A percentile compares a stretch with the other conserved stretches of the same genome.
Evolutionary conservation across 2,888 invertebrate genomes (phyloP).

Genomic region (Quadroppia sp.): DNA sequence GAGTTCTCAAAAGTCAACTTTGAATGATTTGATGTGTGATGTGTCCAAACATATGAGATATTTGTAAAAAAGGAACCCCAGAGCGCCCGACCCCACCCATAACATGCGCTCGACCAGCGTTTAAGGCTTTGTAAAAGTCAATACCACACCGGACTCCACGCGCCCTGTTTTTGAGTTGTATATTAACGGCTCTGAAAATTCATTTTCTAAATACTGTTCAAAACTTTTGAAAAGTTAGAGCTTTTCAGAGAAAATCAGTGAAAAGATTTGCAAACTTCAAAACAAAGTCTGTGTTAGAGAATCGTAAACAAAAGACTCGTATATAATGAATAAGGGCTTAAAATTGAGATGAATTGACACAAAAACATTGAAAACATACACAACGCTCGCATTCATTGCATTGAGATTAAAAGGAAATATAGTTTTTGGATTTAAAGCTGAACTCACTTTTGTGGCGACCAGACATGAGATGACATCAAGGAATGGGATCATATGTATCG

Average conservation of each 20-base stretch:
- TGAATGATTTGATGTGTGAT: conserved; percentile 31
- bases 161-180: conserved; percentile 27
- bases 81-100: conserved; percentile 33
- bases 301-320: not conserved
- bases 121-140: conserved; percentile 30
- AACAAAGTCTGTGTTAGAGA: not conserved
- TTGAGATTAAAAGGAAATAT: not conserved
- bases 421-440: too few species aligned
- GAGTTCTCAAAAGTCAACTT: conserved; percentile 8
- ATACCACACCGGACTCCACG: conserved; percentile 33
- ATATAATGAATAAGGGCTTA: too few species aligned
- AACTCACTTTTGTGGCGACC: not conserved
- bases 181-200: conserved; percentile 16
- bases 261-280: not conserved
- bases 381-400: not conserved
- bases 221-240: not conserved
- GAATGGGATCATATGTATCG: not conserved
- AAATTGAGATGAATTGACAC: not conserved
- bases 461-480: not conserved
- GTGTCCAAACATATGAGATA: conserved; percentile 16
- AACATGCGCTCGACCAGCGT: conserved; percentile 34
- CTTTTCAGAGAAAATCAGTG: not conserved
- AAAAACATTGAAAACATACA: not conserved
- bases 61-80: conserved; percentile 36
- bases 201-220: not conserved